phyloP scores from a whole-genome alignment of 2,797 vertebrate species.

The Parambassis ranga region DNA sequence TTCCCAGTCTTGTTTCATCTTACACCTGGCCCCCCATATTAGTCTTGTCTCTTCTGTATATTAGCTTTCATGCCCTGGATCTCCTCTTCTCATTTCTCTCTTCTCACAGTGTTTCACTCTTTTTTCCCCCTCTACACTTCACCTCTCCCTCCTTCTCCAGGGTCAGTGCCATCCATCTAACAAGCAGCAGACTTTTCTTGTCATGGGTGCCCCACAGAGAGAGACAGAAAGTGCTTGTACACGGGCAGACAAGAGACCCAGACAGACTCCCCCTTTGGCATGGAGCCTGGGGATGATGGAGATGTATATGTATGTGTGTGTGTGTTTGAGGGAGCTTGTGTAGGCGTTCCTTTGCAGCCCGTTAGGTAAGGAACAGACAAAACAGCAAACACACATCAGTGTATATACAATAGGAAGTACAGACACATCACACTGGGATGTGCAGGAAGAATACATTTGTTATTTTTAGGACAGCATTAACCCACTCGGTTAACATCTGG shows the following conservation, averaged over 20 bases:
- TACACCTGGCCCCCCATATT: neutral
- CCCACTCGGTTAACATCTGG: slow-evolving; percentile 42
- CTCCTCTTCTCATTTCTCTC: neutral
- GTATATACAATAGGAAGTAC: too few relatives aligned
- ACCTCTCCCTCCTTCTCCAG: slow-evolving; percentile 20
- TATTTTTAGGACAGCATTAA: slow-evolving; percentile 6
- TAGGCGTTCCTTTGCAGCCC: slow-evolving; percentile 5
- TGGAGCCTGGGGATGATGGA: slow-evolving; percentile 18
- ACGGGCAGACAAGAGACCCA: neutral
- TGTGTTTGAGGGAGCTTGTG: slow-evolving; percentile 5
- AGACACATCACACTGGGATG: neutral
- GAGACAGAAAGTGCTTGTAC: neutral
- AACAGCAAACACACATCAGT: too few relatives aligned
- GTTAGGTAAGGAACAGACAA: slow-evolving; percentile 1
- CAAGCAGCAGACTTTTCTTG: slow-evolving; percentile 29
- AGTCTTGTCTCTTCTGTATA: neutral
- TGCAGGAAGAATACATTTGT: neutral
- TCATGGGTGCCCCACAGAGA: slow-evolving; percentile 10
- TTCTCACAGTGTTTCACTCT: neutral
- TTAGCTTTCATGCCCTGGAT: neutral
- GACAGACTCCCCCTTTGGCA: slow-evolving; percentile 6
- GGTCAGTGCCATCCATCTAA: slow-evolving; percentile 41
- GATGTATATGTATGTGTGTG: slow-evolving; percentile 5
- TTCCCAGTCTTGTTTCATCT: neutral
- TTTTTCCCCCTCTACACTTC: neutral